Conservation (phyloP, 53 echinoderm and acorn worm genomes). For the Patiria pectinifera region DNA sequence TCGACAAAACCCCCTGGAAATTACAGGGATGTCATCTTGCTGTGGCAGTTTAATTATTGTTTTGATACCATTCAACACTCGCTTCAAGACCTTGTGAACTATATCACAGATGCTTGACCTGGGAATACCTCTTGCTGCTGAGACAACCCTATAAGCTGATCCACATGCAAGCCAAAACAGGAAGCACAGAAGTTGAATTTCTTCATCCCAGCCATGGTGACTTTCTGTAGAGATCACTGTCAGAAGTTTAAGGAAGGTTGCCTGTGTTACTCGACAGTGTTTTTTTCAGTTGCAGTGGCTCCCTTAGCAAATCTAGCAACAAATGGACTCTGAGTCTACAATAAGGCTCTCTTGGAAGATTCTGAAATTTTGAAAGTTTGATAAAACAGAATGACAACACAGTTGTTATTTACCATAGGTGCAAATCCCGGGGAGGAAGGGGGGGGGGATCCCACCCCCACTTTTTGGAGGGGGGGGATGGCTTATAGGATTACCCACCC, state of each 20-base stretch:
- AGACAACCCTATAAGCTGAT: constrained; percentile 4
- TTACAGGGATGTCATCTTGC: neutral
- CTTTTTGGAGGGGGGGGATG: too few relatives aligned
- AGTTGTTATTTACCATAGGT: neutral
- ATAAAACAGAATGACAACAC: neutral
- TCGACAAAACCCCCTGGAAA: neutral
- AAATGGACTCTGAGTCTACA: neutral
- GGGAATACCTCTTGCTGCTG: constrained; percentile 22
- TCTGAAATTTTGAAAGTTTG: neutral
- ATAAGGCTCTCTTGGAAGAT: constrained; percentile 2
- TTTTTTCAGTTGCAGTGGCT: neutral
- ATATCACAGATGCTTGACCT: constrained; percentile 30
- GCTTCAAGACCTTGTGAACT: neutral
- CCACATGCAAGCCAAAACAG: constrained; percentile 40
- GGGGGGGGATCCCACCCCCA: too few relatives aligned
- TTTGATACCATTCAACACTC: constrained; percentile 3
- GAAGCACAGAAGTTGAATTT: constrained; percentile 15
- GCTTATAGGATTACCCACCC: too few relatives aligned
- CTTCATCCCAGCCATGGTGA: constrained; percentile 23
- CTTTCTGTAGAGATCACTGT: neutral
- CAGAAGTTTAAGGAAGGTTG: neutral
- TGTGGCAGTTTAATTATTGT: constrained; percentile 9
- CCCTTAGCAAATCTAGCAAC: neutral
- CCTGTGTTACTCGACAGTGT: constrained; percentile 22
- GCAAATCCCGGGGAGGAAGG: neutral